Evolutionary conservation across 2,797 vertebrate genomes (phyloP).

Genomic region (Coilia nasus): DNA sequence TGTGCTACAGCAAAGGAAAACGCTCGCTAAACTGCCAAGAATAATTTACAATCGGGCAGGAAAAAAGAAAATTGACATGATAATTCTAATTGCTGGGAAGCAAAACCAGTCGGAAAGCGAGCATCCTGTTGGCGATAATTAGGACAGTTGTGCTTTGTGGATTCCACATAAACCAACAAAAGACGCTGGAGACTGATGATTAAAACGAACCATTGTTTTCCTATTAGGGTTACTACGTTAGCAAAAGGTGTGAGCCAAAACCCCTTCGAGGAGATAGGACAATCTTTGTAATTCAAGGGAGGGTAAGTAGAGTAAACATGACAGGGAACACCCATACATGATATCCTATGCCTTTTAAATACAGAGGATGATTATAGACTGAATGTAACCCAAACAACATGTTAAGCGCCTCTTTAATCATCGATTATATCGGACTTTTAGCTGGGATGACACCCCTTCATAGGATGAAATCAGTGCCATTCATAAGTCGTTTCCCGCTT

Average conservation of each 20-base stretch:
- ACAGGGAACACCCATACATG: constrained; percentile 60
- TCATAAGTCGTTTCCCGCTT: neutral
- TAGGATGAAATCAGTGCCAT: constrained; percentile 8
- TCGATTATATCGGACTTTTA: constrained; percentile 20
- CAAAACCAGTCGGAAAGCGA: constrained; percentile 43
- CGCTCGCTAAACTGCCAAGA: neutral
- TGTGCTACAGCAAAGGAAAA: neutral
- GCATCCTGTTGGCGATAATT: constrained; percentile 57
- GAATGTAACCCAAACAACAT: constrained; percentile 49
- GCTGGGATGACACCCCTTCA: neutral
- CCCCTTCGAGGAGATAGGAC: constrained; percentile 54
- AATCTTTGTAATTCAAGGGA: constrained; percentile 42
- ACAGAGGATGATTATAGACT: constrained; percentile 57
- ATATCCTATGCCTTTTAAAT: constrained; percentile 62
- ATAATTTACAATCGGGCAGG: neutral
- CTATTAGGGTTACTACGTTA: constrained; percentile 65
- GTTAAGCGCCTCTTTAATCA: constrained; percentile 45
- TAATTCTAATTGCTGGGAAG: constrained; percentile 39
- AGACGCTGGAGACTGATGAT: constrained; percentile 54
- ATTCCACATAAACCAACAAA: constrained; percentile 63
- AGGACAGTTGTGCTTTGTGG: constrained; percentile 55
- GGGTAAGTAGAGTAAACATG: constrained; percentile 55
- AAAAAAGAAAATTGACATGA: constrained; percentile 38
- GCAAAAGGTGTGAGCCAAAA: constrained; percentile 67
- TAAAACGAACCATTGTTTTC: constrained; percentile 67